phyloP scores from a whole-genome alignment of 2,797 vertebrate genomes.

The Neostethus bicornis region DNA sequence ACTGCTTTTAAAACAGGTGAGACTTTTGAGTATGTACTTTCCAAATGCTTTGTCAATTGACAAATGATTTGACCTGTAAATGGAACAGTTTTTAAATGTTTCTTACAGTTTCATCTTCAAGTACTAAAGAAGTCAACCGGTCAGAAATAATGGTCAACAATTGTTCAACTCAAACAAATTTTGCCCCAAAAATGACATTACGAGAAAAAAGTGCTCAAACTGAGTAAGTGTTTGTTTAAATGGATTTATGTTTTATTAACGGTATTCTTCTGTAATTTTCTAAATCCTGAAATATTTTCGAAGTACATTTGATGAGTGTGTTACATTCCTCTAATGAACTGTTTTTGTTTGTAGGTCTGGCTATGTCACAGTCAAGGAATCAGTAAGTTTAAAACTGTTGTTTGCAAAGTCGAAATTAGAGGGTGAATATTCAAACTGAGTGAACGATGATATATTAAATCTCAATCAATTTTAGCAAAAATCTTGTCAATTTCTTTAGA shows the following conservation, averaged over 20 bases:
- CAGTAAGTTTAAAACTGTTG: conserved; percentile 62
- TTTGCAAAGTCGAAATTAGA: not conserved
- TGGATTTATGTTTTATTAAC: too few species aligned
- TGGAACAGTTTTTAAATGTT: conserved; percentile 2
- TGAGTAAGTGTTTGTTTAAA: conserved; percentile 67
- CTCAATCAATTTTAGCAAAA: not conserved
- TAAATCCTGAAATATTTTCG: not conserved
- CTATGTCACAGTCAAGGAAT: conserved; percentile 71
- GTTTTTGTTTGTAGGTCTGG: conserved; percentile 58
- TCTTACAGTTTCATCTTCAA: conserved; percentile 44
- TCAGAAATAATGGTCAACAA: conserved; percentile 37
- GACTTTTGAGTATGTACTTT: not conserved
- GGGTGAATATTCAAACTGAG: not conserved
- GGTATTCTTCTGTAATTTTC: not conserved
- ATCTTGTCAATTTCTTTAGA: not conserved
- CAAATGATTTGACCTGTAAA: not conserved
- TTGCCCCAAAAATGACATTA: conserved; percentile 36
- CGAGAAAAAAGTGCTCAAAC: conserved; percentile 69
- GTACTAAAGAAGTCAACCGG: conserved; percentile 18
- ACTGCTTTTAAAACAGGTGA: conserved; percentile 37
- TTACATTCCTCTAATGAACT: conserved; percentile 1
- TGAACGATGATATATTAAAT: not conserved
- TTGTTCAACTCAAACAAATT: conserved; percentile 11
- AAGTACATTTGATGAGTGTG: not conserved
- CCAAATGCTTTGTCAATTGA: not conserved